A percentile compares a stretch with the other conserved stretches of the same genome.
These are phyloP conservation scores for Gastracanthus pulcherrimus DNA, from an alignment of 2,888 invertebrate species.

Conservation along the genomic window DNA sequence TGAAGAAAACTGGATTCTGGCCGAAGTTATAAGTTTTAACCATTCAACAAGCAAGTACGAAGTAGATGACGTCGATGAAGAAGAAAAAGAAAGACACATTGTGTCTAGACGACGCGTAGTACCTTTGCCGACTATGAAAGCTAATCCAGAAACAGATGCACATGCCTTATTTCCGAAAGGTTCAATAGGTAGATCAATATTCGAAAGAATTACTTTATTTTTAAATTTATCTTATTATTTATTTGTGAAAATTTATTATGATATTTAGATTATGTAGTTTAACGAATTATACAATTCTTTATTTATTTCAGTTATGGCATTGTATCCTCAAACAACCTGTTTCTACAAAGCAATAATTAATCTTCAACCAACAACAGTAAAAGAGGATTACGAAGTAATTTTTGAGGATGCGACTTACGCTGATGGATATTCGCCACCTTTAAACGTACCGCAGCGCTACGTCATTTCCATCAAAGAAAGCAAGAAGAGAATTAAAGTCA, in stretches of 20 bases:
- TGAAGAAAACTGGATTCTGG: conserved; percentile 96
- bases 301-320: conserved; percentile 40
- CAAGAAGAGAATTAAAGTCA: conserved; percentile 21
- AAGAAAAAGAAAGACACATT: conserved; percentile 92
- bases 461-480: conserved; percentile 24
- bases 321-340: conserved; percentile 49
- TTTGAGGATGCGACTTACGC: conserved; percentile 31
- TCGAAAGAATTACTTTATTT: no score
- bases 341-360: conserved; percentile 38
- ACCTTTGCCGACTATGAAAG: conserved; percentile 95
- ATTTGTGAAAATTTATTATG: no score
- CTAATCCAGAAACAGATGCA: conserved; percentile 96
- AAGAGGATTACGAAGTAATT: conserved; percentile 35
- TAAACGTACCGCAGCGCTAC: conserved; percentile 41
- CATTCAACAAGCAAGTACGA: conserved; percentile 90
- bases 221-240: no score
- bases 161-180: conserved; percentile 93
- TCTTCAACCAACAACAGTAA: conserved; percentile 5
- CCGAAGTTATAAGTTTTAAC: conserved; percentile 93
- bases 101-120: conserved; percentile 91
- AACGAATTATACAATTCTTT: neutral
- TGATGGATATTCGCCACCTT: conserved; percentile 27
- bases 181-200: conserved; percentile 86
- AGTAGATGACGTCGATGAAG: conserved; percentile 98
- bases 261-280: neutral